These are phyloP conservation scores for Drosophila sturtevanti DNA, from an alignment of 1,140 invertebrate species.

Conservation along the genomic window DNA sequence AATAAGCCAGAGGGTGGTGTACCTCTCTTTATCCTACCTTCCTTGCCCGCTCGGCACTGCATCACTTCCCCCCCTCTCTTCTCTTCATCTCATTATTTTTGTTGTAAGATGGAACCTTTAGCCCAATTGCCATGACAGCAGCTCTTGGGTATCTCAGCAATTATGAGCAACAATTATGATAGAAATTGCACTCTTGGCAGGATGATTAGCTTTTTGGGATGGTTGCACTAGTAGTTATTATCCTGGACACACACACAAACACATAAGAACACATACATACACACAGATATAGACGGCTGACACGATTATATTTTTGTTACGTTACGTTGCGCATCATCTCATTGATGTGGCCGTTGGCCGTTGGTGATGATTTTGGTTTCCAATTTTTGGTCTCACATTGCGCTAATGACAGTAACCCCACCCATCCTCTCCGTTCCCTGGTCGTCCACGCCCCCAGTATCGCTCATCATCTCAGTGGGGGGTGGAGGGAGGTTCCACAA, in stretches of 20 bases:
- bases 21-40: not conserved
- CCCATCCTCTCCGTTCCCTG: not conserved
- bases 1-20: slow-evolving; percentile 53
- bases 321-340: slow-evolving; percentile 45
- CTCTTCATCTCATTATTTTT: slow-evolving; percentile 17
- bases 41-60: too few relatives aligned
- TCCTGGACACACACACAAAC: slow-evolving; percentile 31
- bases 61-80: not conserved
- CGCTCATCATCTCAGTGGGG: slow-evolving; percentile 33
- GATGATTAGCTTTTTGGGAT: slow-evolving; percentile 77
- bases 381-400: slow-evolving; percentile 29
- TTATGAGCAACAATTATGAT: slow-evolving; percentile 70
- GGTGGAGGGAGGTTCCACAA: slow-evolving; percentile 44
- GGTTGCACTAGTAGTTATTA: slow-evolving; percentile 60
- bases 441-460: not conserved
- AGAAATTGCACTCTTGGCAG: slow-evolving; percentile 50
- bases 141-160: slow-evolving; percentile 38
- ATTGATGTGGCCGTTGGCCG: slow-evolving; percentile 62
- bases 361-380: slow-evolving; percentile 28
- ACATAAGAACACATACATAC: not conserved
- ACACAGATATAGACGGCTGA: slow-evolving; percentile 10
- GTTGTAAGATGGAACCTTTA: slow-evolving; percentile 6
- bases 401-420: slow-evolving; percentile 25
- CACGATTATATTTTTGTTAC: slow-evolving; percentile 51
- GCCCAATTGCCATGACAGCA: slow-evolving; percentile 5